phyloP scores from a whole-genome alignment of 2,888 invertebrate genomes.

The Disparrhopalites patrizii region DNA sequence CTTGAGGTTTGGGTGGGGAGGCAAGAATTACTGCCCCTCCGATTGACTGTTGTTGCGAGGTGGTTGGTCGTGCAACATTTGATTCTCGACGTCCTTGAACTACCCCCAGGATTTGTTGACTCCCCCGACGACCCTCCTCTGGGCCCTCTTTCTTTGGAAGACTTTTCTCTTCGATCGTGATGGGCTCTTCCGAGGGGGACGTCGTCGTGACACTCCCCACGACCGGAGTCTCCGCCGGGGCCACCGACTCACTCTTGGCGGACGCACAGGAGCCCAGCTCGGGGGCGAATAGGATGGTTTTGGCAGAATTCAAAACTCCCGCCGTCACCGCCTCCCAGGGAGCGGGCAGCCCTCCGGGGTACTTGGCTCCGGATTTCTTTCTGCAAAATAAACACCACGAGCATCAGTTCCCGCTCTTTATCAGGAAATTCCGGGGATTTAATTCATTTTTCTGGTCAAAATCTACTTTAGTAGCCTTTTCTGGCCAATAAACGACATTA shows the following conservation, averaged over 20 bases:
- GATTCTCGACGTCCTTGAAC: not conserved
- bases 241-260: constrained; percentile 11
- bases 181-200: constrained; percentile 37
- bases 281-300: constrained; percentile 39
- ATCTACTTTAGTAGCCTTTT: not conserved
- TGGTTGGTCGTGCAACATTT: too few species aligned
- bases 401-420: too few species aligned
- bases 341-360: constrained; percentile 24
- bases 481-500: not conserved
- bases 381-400: not conserved
- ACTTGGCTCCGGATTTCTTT: constrained; percentile 11
- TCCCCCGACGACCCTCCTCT: not conserved
- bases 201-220: constrained; percentile 8
- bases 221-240: constrained; percentile 11
- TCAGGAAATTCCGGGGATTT: too few species aligned
- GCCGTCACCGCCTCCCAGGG: constrained; percentile 33
- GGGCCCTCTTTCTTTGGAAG: constrained; percentile 40
- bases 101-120: not conserved
- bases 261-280: constrained; percentile 21
- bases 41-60: not conserved
- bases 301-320: constrained; percentile 39
- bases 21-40: not conserved
- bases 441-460: not conserved
- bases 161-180: constrained; percentile 38
- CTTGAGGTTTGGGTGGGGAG: not conserved